These are phyloP conservation scores for Tupaia chinensis DNA, from an alignment of 2,113 vertebrate species.

Conservation along the genomic window DNA sequence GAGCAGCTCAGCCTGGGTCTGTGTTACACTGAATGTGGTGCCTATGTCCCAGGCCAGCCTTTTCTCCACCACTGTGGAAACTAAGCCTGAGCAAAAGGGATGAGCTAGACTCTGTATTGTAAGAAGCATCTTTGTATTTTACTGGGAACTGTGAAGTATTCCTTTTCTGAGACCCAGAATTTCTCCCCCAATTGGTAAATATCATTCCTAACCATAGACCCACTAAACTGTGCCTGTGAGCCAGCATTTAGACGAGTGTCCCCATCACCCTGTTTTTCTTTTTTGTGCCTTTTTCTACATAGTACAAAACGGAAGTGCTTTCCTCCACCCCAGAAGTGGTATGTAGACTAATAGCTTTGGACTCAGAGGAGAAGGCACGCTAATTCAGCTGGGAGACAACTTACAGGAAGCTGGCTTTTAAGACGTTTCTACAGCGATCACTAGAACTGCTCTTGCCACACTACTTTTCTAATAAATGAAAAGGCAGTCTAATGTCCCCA, in stretches of 20 bases:
- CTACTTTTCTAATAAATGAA: not conserved
- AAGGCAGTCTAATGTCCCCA: not conserved
- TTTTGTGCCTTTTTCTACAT: not conserved
- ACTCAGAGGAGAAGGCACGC: not conserved
- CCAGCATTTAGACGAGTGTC: not conserved
- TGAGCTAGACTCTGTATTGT: not conserved
- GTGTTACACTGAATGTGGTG: not conserved
- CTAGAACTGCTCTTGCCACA: not conserved
- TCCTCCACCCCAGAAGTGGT: not conserved
- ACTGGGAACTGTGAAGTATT: not conserved
- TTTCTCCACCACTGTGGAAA: not conserved
- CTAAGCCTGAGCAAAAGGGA: constrained; percentile 26
- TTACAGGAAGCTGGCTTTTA: not conserved
- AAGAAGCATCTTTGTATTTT: not conserved
- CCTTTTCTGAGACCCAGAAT: not conserved
- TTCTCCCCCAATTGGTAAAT: not conserved
- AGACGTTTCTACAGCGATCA: not conserved
- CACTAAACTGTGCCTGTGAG: not conserved
- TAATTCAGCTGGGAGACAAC: not conserved
- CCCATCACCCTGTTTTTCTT: not conserved
- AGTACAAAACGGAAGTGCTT: not conserved
- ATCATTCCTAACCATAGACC: not conserved
- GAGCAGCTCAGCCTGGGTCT: not conserved
- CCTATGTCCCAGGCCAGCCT: not conserved
- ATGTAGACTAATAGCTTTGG: not conserved